Evolutionary conservation across 1,140 invertebrate species (phyloP).

Genomic region (Melipona quadrifasciata): DNA sequence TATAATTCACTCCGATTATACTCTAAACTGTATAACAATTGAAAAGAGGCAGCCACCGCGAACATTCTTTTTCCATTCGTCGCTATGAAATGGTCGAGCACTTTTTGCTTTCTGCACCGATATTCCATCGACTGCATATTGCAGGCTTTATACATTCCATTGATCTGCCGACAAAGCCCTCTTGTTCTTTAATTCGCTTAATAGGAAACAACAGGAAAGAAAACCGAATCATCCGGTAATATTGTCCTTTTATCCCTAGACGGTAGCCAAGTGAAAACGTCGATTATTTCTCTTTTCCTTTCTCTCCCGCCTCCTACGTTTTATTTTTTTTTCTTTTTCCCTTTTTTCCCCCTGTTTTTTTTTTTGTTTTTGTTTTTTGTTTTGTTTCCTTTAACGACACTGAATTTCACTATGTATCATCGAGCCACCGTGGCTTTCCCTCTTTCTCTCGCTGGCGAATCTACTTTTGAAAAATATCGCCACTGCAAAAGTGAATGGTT

Average conservation of each 20-base stretch:
- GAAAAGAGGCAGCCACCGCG: conserved; percentile 47
- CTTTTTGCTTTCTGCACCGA: conserved; percentile 61
- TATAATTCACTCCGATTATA: conserved; percentile 41
- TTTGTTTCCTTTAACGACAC: conserved; percentile 27
- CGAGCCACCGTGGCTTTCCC: conserved; percentile 1
- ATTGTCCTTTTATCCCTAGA: conserved; percentile 61
- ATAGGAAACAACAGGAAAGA: conserved; percentile 66
- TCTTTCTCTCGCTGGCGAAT: not conserved
- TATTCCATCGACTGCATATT: conserved; percentile 65
- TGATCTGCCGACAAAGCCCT: conserved; percentile 65
- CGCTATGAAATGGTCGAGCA: conserved; percentile 54
- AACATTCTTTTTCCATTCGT: conserved; percentile 58
- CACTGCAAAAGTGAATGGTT: not conserved
- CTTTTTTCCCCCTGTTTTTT: not conserved
- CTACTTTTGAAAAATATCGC: not conserved
- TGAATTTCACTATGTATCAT: conserved; percentile 32
- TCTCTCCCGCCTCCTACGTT: conserved; percentile 22
- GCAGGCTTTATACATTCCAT: conserved; percentile 65
- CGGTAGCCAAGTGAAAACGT: conserved; percentile 46
- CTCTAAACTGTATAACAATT: conserved; percentile 39
- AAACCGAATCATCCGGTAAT: conserved; percentile 66
- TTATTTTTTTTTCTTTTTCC: conserved; percentile 8
- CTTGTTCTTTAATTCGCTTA: conserved; percentile 69
- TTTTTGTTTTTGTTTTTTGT: conserved; percentile 3
- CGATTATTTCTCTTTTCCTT: conserved; percentile 18